Base-by-base conservation (phyloP, 2,797 vertebrate genomes). In the Mustela erminea region DNA sequence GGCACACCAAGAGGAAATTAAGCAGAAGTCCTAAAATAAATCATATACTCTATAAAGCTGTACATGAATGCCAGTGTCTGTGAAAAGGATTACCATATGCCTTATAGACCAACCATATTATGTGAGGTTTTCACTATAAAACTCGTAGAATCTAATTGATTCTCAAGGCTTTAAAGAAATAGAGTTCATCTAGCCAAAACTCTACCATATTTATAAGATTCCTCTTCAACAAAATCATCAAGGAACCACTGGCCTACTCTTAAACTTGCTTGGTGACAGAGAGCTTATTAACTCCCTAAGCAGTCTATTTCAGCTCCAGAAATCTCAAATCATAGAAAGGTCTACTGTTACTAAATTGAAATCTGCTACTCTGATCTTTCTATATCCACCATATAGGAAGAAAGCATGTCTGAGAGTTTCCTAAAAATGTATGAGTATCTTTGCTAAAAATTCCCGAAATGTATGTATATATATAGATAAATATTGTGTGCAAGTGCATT, bases 11-110 rank as follows among this genome's bases (percentile, higher is more conserved):
- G 62, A 95, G 78, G 92, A 97, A 98, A 97, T 98, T 96, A 98
- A 96, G 92, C 92, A 97, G 87, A 97, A 98, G 95, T 90, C 96
- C 96, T 98, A 98, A 97, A 97, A 98, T 96, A 97, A 97, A 95
- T 95, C 96, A 97, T 95, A 90, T 83, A 94, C 62, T 93, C 96
- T 60, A 85, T 96, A 96, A 97, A 98, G 60, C 77, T 41, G 54
- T 97, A 90, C 60, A 83, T 90, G 93, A 97, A 92, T 64, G 93
- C 93, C 90, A 92, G 52, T 92, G 84, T 95, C 96, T 97, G 32
- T 87, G 96, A 94, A 96, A 25, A 96, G n/a, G 87, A 96, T 96
- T 96, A 86, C 87, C 49, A 60, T 95, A 83, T 25, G 81, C 87
- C 85, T 97, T 97, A 95, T 32, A 97, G 96, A 97, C 87, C 97